phyloP scores from a whole-genome alignment of 2,113 vertebrate genomes.

The Tapirus terrestris region DNA sequence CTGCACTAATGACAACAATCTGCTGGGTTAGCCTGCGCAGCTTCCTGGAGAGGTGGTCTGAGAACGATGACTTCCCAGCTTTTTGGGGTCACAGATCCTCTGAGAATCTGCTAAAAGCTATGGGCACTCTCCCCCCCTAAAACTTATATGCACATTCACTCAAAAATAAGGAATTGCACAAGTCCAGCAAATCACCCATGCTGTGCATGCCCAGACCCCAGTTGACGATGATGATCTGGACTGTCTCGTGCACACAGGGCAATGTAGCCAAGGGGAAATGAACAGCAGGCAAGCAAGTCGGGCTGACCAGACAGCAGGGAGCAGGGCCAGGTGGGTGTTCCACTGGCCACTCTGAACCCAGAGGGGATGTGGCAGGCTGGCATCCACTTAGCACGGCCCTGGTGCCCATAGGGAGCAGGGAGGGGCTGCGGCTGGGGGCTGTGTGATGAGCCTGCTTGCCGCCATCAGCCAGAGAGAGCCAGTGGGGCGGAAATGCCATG shows the following conservation, averaged over 20 bases:
- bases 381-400: not conserved
- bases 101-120: not conserved
- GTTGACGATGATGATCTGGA: not conserved
- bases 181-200: too few species aligned
- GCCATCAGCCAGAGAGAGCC: not conserved
- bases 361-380: too few species aligned
- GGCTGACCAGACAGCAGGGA: not conserved
- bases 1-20: not conserved
- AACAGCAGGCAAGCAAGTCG: not conserved
- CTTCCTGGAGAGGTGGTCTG: not conserved
- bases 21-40: rapidly evolving
- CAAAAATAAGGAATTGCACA: not conserved
- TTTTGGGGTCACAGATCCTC: not conserved
- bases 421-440: not conserved
- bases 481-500: not conserved
- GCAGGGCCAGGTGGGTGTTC: not conserved
- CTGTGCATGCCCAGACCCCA: not conserved
- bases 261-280: rapidly evolving
- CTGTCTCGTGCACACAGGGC: rapidly evolving
- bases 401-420: not conserved
- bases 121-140: not conserved
- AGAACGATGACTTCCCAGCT: not conserved
- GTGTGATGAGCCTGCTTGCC: not conserved
- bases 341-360: too few species aligned
- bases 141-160: not conserved